These are phyloP conservation scores for Thereva nobilitata DNA, from an alignment of 2,888 invertebrate genomes.

Conservation along the genomic window DNA sequence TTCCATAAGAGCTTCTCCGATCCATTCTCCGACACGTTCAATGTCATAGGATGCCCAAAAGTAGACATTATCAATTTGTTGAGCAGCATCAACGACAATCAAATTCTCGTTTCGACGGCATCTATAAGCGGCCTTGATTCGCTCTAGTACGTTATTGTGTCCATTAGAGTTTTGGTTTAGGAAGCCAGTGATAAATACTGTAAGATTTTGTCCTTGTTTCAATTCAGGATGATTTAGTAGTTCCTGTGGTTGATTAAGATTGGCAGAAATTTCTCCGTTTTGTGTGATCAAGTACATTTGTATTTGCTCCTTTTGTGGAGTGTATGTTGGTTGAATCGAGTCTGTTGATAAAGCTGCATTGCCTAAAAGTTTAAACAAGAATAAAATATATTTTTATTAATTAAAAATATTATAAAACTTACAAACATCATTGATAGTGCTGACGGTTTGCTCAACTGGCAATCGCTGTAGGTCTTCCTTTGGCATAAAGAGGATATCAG, in stretches of 20 bases:
- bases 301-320: slow-evolving; percentile 6
- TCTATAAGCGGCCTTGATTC: slow-evolving; percentile 27
- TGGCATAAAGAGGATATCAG: background rate
- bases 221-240: background rate
- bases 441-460: background rate
- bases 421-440: slow-evolving; percentile 13
- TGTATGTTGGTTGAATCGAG: background rate
- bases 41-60: slow-evolving; percentile 20
- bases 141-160: background rate
- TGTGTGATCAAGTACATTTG: slow-evolving; percentile 6
- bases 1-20: slow-evolving; percentile 23
- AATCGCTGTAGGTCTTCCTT: slow-evolving; percentile 1
- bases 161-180: background rate
- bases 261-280: background rate
- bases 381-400: background rate
- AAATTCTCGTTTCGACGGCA: slow-evolving; percentile 39
- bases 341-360: slow-evolving; percentile 6
- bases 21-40: slow-evolving; percentile 2
- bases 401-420: slow-evolving; percentile 1
- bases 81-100: slow-evolving; percentile 29
- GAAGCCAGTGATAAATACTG: slow-evolving; percentile 14
- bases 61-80: slow-evolving; percentile 10
- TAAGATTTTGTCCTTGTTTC: slow-evolving; percentile 2
- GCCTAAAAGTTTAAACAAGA: background rate
- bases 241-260: background rate